phyloP scores from a whole-genome alignment of 2,113 vertebrate genomes.

The Brachypteracias leptosomus region DNA sequence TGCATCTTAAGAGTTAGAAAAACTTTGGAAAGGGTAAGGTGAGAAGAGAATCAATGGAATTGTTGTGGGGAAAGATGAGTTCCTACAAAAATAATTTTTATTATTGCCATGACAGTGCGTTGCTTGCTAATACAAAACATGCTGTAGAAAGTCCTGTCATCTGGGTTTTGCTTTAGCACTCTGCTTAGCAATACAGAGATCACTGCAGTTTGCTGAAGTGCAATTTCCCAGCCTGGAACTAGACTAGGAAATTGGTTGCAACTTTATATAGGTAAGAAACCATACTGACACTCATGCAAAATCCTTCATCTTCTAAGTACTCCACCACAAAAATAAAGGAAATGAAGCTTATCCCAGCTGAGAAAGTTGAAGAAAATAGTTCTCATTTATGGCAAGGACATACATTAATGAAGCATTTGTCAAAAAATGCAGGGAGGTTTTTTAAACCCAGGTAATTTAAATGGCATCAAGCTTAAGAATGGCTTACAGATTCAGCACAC shows the following conservation, averaged over 20 bases:
- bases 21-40: not conserved
- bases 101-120: not conserved
- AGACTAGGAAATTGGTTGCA: not conserved
- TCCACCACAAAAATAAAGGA: not conserved
- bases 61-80: not conserved
- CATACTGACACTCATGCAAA: not conserved
- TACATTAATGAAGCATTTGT: not conserved
- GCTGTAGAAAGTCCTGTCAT: not conserved
- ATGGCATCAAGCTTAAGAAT: not conserved
- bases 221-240: not conserved
- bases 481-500: not conserved
- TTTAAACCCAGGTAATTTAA: not conserved
- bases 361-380: not conserved
- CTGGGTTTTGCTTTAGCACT: not conserved
- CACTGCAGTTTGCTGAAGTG: not conserved
- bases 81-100: not conserved
- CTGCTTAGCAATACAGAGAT: not conserved
- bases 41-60: not conserved
- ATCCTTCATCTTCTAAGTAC: not conserved
- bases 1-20: not conserved
- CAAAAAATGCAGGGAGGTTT: not conserved
- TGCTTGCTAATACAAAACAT: conserved; percentile 17
- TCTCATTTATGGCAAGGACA: not conserved
- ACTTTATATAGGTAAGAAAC: not conserved
- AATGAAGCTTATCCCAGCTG: not conserved